Percentiles rank a stretch among this genome's conserved stretches.
Conservation (phyloP, 2,888 invertebrate genomes). For the Metalampra italica region DNA sequence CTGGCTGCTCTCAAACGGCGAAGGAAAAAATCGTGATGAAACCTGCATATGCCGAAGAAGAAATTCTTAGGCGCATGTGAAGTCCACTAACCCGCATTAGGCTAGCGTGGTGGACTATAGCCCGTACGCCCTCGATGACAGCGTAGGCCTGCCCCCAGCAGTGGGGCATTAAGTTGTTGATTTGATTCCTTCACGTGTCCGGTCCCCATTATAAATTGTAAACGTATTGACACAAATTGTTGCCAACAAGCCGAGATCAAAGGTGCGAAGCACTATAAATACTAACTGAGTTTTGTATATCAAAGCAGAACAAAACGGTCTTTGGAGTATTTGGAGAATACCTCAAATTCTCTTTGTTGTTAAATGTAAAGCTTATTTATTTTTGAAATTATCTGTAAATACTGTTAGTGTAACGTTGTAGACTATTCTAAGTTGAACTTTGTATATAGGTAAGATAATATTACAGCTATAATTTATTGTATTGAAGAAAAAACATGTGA, state of each 20-base stretch:
- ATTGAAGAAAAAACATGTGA: slow-evolving; percentile 18
- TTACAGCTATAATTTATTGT: slow-evolving; percentile 28
- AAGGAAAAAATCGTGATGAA: no score
- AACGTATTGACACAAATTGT: neutral
- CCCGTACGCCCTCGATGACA: no score
- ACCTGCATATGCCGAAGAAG: no score
- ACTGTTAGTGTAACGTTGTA: slow-evolving; percentile 1
- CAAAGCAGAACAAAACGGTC: neutral
- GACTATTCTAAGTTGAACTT: slow-evolving; percentile 14
- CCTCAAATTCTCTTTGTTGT: neutral
- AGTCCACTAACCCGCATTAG: no score
- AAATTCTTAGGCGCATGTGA: no score
- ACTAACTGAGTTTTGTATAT: neutral
- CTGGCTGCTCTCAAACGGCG: no score
- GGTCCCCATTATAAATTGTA: no score
- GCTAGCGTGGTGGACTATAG: no score
- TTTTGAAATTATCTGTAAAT: neutral
- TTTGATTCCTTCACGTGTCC: no score
- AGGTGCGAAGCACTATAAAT: neutral
- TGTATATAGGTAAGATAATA: slow-evolving; percentile 23
- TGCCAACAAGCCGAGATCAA: neutral
- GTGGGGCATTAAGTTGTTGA: no score
- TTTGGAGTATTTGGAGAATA: neutral
- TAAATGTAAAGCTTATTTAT: slow-evolving; percentile 4
- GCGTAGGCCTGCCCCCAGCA: no score